These are phyloP conservation scores for Boloria selene DNA, from an alignment of 2,888 invertebrate genomes.

Conservation along the genomic window DNA sequence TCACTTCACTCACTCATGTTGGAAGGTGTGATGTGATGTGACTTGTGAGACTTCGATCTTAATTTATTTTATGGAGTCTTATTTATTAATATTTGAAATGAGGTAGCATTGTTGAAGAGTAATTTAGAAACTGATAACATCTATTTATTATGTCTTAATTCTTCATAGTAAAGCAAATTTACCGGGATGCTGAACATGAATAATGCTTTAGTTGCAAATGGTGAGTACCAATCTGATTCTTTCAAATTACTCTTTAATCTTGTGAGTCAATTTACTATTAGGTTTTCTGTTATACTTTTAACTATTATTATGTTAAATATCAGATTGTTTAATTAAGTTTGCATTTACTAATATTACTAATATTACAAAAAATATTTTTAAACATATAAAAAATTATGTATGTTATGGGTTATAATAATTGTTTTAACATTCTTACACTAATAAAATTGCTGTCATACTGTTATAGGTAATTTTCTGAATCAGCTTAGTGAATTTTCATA, in stretches of 20 bases:
- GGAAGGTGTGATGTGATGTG: slow-evolving; percentile 66
- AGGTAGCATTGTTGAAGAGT: slow-evolving; percentile 66
- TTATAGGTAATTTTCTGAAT: no score
- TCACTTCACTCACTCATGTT: slow-evolving; percentile 23
- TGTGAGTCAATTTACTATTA: slow-evolving; percentile 22
- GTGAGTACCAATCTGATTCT: slow-evolving; percentile 55
- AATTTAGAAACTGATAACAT: slow-evolving; percentile 52
- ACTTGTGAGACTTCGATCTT: slow-evolving; percentile 58
- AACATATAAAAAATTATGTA: no score
- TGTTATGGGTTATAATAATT: no score
- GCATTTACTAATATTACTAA: no score
- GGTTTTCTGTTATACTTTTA: neutral
- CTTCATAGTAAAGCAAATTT: slow-evolving; percentile 60
- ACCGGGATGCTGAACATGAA: slow-evolving; percentile 76
- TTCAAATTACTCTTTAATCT: slow-evolving; percentile 19
- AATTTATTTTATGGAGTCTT: slow-evolving; percentile 40
- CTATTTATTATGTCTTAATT: slow-evolving; percentile 76
- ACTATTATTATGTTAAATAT: neutral
- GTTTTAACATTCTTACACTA: no score
- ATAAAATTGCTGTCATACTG: no score
- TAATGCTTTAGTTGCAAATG: slow-evolving; percentile 71
- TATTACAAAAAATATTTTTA: no score
- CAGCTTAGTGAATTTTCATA: no score
- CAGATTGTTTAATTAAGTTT: neutral
- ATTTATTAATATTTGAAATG: slow-evolving; percentile 60